These are phyloP conservation scores for Carettochelys insculpta DNA, from an alignment of 2,113 vertebrate genomes.

Conservation along the genomic window DNA sequence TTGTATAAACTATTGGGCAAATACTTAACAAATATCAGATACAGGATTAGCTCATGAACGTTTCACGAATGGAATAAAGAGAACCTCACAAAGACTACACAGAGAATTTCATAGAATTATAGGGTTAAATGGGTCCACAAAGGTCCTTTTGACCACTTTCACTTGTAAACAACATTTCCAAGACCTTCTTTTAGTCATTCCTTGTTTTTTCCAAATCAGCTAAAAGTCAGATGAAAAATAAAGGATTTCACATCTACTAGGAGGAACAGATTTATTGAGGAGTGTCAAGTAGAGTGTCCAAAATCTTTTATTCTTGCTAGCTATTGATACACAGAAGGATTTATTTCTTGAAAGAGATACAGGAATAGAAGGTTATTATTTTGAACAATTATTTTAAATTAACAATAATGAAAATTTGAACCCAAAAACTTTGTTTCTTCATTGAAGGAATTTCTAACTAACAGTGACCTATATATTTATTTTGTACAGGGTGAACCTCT, in stretches of 20 bases:
- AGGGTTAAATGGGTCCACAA: background rate
- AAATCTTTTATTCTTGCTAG: background rate
- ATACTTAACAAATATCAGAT: background rate
- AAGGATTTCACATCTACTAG: background rate
- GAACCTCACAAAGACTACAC: background rate
- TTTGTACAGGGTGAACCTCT: too few species aligned
- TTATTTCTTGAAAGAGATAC: too few species aligned
- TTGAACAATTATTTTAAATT: background rate
- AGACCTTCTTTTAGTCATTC: background rate
- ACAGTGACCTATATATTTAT: background rate
- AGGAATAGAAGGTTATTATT: accelerated
- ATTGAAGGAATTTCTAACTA: background rate
- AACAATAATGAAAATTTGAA: background rate
- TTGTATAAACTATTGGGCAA: background rate
- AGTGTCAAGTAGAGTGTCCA: background rate
- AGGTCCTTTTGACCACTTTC: background rate
- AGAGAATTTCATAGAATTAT: background rate
- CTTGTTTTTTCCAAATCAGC: background rate
- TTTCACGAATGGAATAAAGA: background rate
- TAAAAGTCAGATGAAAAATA: background rate
- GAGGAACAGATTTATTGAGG: background rate
- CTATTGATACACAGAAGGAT: background rate
- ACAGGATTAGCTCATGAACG: background rate
- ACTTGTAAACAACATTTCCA: background rate
- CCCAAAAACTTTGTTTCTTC: background rate